These are phyloP conservation scores for Drosophila teissieri DNA, from an alignment of 1,140 invertebrate species.

Conservation along the genomic window DNA sequence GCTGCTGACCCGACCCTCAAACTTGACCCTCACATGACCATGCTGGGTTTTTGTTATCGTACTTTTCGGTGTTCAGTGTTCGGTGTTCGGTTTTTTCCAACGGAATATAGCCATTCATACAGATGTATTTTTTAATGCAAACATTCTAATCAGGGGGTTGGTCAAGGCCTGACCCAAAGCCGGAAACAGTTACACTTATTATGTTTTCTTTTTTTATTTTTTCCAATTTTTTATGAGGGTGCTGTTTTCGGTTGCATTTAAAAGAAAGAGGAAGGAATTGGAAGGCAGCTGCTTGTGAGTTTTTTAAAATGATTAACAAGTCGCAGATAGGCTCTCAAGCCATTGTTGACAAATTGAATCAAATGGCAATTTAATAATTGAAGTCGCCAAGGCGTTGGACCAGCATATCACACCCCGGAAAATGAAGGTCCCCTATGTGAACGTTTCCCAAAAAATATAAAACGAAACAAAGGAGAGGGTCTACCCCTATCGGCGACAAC, in stretches of 20 bases:
- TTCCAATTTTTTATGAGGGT: constrained; percentile 70
- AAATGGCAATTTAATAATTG: constrained; percentile 73
- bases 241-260: constrained; percentile 32
- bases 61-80: constrained; percentile 3
- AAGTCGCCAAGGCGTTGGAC: constrained; percentile 55
- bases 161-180: constrained; percentile 49
- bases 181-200: constrained; percentile 62
- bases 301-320: constrained; percentile 33
- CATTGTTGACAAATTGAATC: constrained; percentile 79
- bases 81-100: constrained; percentile 27
- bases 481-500: constrained; percentile 56
- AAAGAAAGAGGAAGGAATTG: constrained; percentile 12
- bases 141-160: constrained; percentile 73
- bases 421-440: constrained; percentile 53
- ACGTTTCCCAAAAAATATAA: constrained; percentile 27
- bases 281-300: constrained; percentile 31
- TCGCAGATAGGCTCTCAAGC: constrained; percentile 22
- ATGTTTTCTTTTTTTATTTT: constrained; percentile 22
- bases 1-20: constrained; percentile 66
- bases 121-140: constrained; percentile 66
- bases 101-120: constrained; percentile 16
- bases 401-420: constrained; percentile 53
- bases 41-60: constrained; percentile 74
- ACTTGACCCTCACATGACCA: constrained; percentile 74
- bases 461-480: constrained; percentile 36